Conservation (phyloP, 2,888 invertebrate species). For the Cancer borealis region DNA sequence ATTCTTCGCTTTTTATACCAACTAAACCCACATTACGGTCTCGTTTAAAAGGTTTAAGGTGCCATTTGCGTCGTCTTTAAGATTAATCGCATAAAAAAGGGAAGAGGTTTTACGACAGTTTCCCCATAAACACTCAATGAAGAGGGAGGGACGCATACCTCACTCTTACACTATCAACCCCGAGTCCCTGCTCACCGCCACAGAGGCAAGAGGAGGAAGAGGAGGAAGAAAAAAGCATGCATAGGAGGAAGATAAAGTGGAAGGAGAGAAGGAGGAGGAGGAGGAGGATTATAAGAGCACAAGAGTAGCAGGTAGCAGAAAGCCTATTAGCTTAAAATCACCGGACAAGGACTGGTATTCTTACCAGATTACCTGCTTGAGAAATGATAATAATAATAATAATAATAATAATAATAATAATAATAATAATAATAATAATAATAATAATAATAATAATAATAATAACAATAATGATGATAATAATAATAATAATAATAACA, state of each 20-base stretch:
- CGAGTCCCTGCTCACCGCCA: neutral
- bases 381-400: neutral
- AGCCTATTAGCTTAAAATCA: neutral
- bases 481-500: neutral
- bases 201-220: neutral
- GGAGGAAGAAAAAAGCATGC: no score
- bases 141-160: slow-evolving; percentile 5
- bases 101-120: neutral
- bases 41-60: neutral
- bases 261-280: neutral
- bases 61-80: neutral
- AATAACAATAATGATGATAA: neutral
- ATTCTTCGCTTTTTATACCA: neutral
- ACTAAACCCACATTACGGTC: neutral
- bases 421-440: no score
- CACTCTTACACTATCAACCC: neutral
- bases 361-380: neutral
- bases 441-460: no score
- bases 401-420: neutral
- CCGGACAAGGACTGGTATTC: neutral
- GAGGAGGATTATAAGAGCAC: neutral
- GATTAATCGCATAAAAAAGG: neutral
- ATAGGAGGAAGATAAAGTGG: no score
- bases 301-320: neutral
- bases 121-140: neutral